These are phyloP conservation scores for Drosophila prosaltans DNA, from an alignment of 1,140 invertebrate genomes.

Conservation along the genomic window DNA sequence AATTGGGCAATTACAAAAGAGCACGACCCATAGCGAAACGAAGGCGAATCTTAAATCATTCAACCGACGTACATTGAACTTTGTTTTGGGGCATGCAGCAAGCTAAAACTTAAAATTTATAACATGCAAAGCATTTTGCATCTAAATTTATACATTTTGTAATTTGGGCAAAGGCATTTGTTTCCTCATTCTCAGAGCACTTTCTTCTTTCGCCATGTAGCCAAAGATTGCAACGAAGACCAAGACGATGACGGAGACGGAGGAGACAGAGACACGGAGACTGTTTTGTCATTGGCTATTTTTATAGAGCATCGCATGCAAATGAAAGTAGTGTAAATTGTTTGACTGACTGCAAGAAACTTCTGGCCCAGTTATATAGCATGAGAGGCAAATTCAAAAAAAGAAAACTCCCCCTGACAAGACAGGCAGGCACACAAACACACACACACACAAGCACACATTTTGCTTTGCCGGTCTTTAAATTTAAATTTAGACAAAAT, in stretches of 20 bases:
- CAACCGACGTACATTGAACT: constrained; percentile 70
- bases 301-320: constrained; percentile 44
- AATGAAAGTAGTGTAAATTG: constrained; percentile 35
- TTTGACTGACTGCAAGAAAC: constrained; percentile 12
- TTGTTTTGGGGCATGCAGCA: constrained; percentile 36
- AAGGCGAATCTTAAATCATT: constrained; percentile 33
- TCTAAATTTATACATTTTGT: constrained; percentile 70
- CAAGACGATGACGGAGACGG: background rate
- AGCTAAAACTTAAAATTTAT: constrained; percentile 27
- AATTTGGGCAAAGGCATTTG: constrained; percentile 56
- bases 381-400: background rate
- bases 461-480: constrained; percentile 1
- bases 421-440: constrained; percentile 6
- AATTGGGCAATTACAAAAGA: constrained; percentile 66
- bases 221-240: background rate
- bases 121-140: constrained; percentile 50
- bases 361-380: constrained; percentile 67
- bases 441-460: constrained; percentile 15
- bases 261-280: background rate
- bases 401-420: background rate
- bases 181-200: constrained; percentile 68
- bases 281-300: constrained; percentile 60
- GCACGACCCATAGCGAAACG: constrained; percentile 49
- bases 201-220: constrained; percentile 20
- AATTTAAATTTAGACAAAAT: constrained; percentile 40